These are phyloP conservation scores for Erethizon dorsatum DNA, from an alignment of 2,797 vertebrate species.

Conservation along the genomic window DNA sequence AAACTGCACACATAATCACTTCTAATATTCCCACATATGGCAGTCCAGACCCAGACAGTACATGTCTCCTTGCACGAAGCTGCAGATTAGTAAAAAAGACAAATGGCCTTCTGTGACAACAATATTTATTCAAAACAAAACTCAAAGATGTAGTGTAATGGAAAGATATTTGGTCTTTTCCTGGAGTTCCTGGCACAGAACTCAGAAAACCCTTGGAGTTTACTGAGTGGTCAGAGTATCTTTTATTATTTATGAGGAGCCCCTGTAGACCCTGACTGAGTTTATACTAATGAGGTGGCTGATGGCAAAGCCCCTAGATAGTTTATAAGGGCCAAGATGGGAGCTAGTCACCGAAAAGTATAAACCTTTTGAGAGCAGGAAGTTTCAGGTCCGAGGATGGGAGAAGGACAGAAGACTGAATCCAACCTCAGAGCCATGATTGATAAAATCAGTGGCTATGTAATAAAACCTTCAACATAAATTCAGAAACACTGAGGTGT, in stretches of 20 bases:
- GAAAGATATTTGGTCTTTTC: neutral
- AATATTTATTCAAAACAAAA: conserved; percentile 61
- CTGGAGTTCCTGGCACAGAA: neutral
- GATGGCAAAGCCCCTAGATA: neutral
- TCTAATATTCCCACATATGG: conserved; percentile 36
- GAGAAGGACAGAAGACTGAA: neutral
- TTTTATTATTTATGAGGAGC: neutral
- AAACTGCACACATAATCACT: conserved; percentile 71
- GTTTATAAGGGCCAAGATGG: neutral
- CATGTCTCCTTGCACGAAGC: conserved; percentile 19
- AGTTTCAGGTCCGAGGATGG: neutral
- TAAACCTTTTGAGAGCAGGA: neutral
- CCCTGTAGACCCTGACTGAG: neutral
- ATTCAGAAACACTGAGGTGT: neutral
- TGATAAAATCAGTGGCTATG: no score
- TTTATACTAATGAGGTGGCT: neutral
- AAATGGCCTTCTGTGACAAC: conserved; percentile 43
- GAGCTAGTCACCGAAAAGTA: neutral
- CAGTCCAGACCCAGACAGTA: conserved; percentile 54
- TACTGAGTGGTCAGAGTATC: neutral
- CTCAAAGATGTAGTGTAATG: neutral
- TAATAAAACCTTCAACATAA: neutral
- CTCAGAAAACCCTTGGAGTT: neutral
- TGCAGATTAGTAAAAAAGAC: conserved; percentile 64
- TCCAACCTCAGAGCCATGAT: neutral